Conservation (phyloP, 2,797 vertebrate genomes). For the Perodicticus potto region DNA sequence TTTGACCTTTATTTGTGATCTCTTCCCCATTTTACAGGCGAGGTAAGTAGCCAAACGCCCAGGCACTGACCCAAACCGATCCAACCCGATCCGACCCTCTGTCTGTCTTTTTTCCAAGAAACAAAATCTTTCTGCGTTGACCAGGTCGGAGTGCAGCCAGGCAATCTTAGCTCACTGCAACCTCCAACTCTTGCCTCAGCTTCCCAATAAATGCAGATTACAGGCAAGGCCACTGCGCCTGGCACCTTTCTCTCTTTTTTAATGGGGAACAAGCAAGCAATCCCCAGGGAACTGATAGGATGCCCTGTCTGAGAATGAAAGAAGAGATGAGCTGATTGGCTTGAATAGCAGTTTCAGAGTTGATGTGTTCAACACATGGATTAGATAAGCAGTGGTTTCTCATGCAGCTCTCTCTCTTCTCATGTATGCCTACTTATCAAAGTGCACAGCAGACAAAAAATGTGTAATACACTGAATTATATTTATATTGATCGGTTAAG, state of each 20-base stretch:
- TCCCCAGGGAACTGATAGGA: background rate
- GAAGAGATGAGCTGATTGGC: background rate
- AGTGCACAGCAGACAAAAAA: background rate
- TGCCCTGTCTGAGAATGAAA: background rate
- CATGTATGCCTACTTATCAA: background rate
- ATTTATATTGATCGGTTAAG: background rate
- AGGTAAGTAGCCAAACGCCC: too few species aligned
- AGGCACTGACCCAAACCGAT: too few species aligned
- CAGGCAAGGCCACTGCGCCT: too few species aligned
- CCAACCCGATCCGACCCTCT: too few species aligned
- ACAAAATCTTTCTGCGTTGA: background rate
- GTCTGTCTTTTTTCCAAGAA: background rate
- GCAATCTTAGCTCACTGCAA: background rate
- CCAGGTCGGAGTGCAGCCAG: background rate
- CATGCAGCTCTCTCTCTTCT: background rate
- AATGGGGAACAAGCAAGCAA: background rate
- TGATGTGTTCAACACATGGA: background rate
- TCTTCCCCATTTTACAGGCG: too few species aligned
- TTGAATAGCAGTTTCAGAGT: background rate
- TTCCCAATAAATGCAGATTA: background rate
- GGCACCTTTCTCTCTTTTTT: background rate
- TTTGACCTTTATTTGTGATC: too few species aligned
- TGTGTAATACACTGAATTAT: background rate
- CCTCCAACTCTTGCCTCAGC: background rate
- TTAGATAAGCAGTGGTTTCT: background rate